Evolutionary conservation across 2,797 vertebrate species (phyloP).

Genomic region (Glyptemys insculpta): DNA sequence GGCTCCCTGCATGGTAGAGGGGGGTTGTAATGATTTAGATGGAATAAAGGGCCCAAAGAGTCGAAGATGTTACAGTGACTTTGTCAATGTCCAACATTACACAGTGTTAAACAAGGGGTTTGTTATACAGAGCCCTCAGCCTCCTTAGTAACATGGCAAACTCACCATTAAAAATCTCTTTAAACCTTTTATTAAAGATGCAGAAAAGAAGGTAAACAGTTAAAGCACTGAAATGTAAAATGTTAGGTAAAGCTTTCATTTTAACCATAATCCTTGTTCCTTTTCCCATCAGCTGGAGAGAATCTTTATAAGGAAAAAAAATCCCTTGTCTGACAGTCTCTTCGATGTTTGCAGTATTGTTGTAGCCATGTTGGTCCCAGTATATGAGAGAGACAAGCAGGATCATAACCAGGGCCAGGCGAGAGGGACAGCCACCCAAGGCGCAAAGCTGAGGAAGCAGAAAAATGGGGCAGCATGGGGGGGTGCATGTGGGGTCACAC

Average conservation of each 20-base stretch:
- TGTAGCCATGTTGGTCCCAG: not conserved
- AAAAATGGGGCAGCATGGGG: not conserved
- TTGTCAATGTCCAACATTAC: not conserved
- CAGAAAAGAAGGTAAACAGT: not conserved
- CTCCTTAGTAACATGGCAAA: not conserved
- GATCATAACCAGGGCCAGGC: not conserved
- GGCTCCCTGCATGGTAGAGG: not conserved
- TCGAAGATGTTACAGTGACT: not conserved
- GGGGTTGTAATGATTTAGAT: not conserved
- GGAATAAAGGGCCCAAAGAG: not conserved
- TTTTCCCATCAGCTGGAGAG: not conserved
- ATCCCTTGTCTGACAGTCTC: not conserved
- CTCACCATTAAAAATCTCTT: not conserved
- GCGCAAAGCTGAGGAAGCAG: not conserved
- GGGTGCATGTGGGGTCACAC: not conserved
- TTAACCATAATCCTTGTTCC: not conserved
- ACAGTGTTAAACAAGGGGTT: not conserved
- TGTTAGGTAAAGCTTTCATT: not conserved
- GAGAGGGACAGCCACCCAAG: not conserved
- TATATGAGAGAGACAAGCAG: not conserved
- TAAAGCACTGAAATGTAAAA: not conserved
- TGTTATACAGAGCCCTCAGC: not conserved
- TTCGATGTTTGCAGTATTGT: not conserved
- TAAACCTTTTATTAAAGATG: not conserved
- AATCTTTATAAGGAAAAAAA: not conserved